Conservation (phyloP, 2,797 vertebrate species). For the Hippoglossus hippoglossus region DNA sequence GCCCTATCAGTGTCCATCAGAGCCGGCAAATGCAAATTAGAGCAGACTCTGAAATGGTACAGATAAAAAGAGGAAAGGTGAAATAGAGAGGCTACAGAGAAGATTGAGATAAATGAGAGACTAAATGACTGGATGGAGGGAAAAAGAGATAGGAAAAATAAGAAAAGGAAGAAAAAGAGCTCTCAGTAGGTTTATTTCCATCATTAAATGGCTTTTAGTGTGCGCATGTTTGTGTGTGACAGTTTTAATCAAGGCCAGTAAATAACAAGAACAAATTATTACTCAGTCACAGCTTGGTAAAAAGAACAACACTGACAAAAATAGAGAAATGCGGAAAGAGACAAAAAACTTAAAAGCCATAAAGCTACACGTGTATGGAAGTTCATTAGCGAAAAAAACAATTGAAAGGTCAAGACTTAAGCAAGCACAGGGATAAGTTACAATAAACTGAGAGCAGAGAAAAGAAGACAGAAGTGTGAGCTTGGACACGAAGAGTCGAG, state of each 20-base stretch:
- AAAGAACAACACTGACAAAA: not conserved
- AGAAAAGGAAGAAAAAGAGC: not conserved
- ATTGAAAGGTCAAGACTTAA: conserved; percentile 33
- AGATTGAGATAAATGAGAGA: conserved; percentile 5
- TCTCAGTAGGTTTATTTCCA: conserved; percentile 20
- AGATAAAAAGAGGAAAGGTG: conserved; percentile 18
- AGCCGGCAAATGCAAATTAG: conserved; percentile 43
- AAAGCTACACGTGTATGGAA: conserved; percentile 2
- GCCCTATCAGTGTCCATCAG: conserved; percentile 33
- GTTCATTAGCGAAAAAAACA: conserved; percentile 14
- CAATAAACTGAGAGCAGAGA: no score
- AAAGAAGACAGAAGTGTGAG: no score
- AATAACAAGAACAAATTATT: not conserved
- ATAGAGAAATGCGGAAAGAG: not conserved
- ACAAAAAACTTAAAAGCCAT: not conserved
- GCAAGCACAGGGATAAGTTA: not conserved
- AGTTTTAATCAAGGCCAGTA: conserved; percentile 18
- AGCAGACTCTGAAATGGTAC: conserved; percentile 12
- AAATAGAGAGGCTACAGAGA: conserved; percentile 16
- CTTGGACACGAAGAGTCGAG: no score
- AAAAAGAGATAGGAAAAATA: not conserved
- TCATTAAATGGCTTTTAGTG: not conserved
- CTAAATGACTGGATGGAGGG: not conserved
- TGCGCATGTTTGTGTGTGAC: not conserved
- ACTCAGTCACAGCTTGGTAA: not conserved